Evolutionary conservation across 2,797 vertebrate genomes (phyloP), one percentile per base, ranked within the genome.

Genomic region (Craterocephalus amniculus): DNA sequence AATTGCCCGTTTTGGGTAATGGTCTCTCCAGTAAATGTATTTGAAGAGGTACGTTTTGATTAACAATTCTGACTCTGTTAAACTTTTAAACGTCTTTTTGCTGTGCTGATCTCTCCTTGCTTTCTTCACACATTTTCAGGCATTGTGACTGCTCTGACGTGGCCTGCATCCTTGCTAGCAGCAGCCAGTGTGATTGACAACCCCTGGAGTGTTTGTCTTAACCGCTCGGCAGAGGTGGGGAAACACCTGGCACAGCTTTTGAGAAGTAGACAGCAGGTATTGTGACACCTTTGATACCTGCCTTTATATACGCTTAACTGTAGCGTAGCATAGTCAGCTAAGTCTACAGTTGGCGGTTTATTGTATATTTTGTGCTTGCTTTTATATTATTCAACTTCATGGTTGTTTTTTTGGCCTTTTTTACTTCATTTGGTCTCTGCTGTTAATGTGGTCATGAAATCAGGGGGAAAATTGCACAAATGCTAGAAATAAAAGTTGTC

Each of bases 201-300:
- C 86, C 98, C 98, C 12, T 99, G 98, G 98, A 96, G 95, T 0
- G 97, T 99, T 63, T 99, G 97, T 79, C 95, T 99, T 65, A 96
- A 95, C 40, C 96, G 97, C 10, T 98, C 98, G 0, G 96, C 97
- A 0, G 96, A 98, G 74, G 96, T 99, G 26, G 98, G 97, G 72
- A 99, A 98, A 72, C 97, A 99, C 74, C 94, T 99, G 56, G 98
- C 98, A 0, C 97, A 96, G 65, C 94, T 98, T 62, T 88, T 99
- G 63, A 95, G 97, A 79, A 95, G 94, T 73, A 83, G 95, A 31
- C 96, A 95, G 79, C 98, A 99, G 97, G 98, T 99, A 93, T 78
- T 0, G 4, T 8, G 7, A 49, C 11, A 20, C 31, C 22, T 51
- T 20, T 54, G 29, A 31, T 14, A 60, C 13, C 20, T 57, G 7